Conservation (phyloP, 2,797 vertebrate species). For the Galaxias olidus region DNA sequence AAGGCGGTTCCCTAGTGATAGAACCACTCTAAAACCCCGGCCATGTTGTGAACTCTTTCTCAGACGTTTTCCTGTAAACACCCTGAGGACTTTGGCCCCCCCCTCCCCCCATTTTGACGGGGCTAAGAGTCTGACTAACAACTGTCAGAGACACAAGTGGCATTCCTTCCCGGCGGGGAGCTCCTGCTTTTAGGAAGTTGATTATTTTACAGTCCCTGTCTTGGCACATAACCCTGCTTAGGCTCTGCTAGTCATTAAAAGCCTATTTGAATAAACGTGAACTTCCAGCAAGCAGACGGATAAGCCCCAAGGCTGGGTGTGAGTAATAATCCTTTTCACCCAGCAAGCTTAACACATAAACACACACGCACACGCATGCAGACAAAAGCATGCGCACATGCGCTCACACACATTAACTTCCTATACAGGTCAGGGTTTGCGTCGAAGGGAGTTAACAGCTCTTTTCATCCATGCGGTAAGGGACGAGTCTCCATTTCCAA, state of each 20-base stretch:
- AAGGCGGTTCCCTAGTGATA: too few relatives aligned
- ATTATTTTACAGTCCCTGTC: conserved; percentile 72
- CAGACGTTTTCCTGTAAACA: conserved; percentile 33
- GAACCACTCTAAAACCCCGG: too few relatives aligned
- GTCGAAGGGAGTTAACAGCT: conserved; percentile 51
- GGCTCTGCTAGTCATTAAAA: conserved; percentile 73
- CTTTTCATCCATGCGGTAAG: conserved; percentile 28
- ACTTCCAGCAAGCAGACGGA: conserved; percentile 62
- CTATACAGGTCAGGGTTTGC: conserved; percentile 29
- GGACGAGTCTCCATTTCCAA: conserved; percentile 30
- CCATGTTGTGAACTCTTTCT: too few relatives aligned
- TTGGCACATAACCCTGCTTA: conserved; percentile 57
- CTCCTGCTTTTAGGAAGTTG: conserved; percentile 59
- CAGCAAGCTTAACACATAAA: conserved; percentile 51
- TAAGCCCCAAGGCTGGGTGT: conserved; percentile 64
- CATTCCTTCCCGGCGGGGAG: conserved; percentile 55
- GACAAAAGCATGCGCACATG: conserved; percentile 21
- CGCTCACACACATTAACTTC: conserved; percentile 32
- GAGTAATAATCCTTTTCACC: conserved; percentile 67
- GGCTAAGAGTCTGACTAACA: neutral
- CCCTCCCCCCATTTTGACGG: too few relatives aligned
- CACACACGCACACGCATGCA: conserved; percentile 7
- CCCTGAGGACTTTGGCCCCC: too few relatives aligned
- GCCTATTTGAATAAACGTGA: conserved; percentile 71
- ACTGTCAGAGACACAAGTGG: conserved; percentile 30